Percentiles rank a stretch among this genome's conserved stretches.
Conservation (phyloP, 2,113 vertebrate genomes). For the Nansenia antarctica region DNA sequence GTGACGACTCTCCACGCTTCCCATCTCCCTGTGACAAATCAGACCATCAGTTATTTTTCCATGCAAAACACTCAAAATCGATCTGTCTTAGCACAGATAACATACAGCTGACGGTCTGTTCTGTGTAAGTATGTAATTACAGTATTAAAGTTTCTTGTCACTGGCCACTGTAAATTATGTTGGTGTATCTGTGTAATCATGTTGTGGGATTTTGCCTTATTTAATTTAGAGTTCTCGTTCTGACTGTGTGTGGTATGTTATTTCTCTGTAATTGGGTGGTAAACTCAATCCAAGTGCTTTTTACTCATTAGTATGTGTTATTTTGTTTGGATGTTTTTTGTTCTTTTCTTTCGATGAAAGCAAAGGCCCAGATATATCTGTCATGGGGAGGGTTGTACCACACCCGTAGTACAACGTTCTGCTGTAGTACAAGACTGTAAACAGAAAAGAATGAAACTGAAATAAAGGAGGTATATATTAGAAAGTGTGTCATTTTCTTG, state of each 20-base stretch:
- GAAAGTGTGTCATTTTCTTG: no score
- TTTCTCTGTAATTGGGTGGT: constrained; percentile 15
- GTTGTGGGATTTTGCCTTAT: constrained; percentile 37
- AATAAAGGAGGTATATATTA: constrained; percentile 53
- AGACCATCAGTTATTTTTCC: background rate
- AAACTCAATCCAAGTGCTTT: constrained; percentile 21
- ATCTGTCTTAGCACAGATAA: no score
- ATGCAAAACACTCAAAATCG: no score
- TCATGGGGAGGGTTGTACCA: constrained; percentile 12
- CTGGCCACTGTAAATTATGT: background rate
- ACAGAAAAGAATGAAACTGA: constrained; percentile 23
- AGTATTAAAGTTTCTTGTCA: background rate
- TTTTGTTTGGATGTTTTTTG: constrained; percentile 10
- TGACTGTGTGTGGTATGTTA: constrained; percentile 18
- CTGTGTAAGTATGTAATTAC: background rate
- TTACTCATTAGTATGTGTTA: constrained; percentile 9
- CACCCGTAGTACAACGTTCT: constrained; percentile 40
- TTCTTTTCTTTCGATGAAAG: constrained; percentile 10
- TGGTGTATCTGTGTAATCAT: background rate
- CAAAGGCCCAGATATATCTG: constrained; percentile 15
- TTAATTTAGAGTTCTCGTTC: constrained; percentile 19
- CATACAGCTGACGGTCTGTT: background rate
- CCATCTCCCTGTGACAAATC: background rate
- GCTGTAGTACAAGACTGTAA: constrained; percentile 37
- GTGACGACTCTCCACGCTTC: no score